phyloP scores from a whole-genome alignment of 2,113 vertebrate genomes.

The Cichladusa arquata region DNA sequence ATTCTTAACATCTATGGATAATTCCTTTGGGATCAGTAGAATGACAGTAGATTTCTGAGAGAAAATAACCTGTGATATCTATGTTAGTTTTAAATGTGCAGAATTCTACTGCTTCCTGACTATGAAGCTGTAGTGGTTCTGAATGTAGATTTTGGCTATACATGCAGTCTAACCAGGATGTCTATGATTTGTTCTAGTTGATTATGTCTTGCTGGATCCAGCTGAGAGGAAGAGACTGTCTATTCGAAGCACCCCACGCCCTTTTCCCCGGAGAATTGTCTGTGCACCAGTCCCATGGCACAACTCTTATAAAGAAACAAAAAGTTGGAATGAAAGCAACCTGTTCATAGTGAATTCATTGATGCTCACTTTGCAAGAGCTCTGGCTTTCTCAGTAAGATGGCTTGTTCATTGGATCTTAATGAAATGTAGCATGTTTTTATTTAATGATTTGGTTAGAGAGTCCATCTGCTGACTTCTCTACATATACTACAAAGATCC shows the following conservation, averaged over 20 bases:
- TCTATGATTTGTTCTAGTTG: constrained; percentile 72
- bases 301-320: constrained; percentile 56
- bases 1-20: background rate
- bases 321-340: constrained; percentile 79
- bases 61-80: background rate
- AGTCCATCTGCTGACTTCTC: background rate
- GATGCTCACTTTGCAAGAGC: constrained; percentile 79
- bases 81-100: background rate
- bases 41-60: background rate
- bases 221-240: constrained; percentile 81
- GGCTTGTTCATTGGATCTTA: background rate
- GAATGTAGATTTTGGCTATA: background rate
- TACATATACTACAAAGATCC: background rate
- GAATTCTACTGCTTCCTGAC: background rate
- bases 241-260: constrained; percentile 75
- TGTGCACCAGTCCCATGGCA: constrained; percentile 87
- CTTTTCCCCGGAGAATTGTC: constrained; percentile 80
- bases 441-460: background rate
- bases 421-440: background rate
- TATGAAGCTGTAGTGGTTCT: background rate
- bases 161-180: background rate
- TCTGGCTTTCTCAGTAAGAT: constrained; percentile 85
- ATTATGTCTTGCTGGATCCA: constrained; percentile 88
- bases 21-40: background rate
- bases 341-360: constrained; percentile 80